Base-by-base conservation (phyloP, 2,888 invertebrate species). In the Bedellia somnulentella region DNA sequence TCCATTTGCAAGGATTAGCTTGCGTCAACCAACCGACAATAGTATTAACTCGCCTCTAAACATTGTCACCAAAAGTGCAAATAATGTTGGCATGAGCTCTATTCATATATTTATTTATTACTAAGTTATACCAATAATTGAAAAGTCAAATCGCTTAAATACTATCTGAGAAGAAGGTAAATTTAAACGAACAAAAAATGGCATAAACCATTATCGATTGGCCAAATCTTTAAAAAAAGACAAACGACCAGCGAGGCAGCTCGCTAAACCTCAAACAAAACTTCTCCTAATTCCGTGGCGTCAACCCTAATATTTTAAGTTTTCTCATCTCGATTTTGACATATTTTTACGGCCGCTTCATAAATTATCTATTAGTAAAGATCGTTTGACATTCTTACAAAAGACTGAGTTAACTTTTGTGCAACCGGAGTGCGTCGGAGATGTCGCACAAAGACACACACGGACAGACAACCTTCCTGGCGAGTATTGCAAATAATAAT, bases 361-460 rank as follows among this genome's bases (percentile, higher is more conserved):
- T 75, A 75, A 75, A 73, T 73, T 68, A 71, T 68, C 68, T 71
- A 70, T 70, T 70, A 70, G 62, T 39, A 37, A 66, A 66, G 58
- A 60, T 66, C 61, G 58, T 58, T 63, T 64, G 73, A 73, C 73
- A 52, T 61, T 43, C 52, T 44, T 53, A 73, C 70, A 75, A 75
- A 57, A 48, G 57, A 48, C 50, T 47, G 55, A 61, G 56, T 52
- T 54, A 57, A 70, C 61, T 68, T 70, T 68, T 71, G 70, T 73
- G 70, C 73, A 71, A 73, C 61, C 47, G 54, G 45, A 52, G 48
- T 48, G 53, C 49, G 37, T 43, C 46, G 43, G 45, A 45, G 49
- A 39, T 42, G 8, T 26, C 3, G 42, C 38, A 52, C 63, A 62
- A 59, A 55, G 47, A 15, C 9, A n/a, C 22, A 5, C 22, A 13